Base-by-base conservation (phyloP, 2,888 invertebrate species). In the Amiota communis region DNA sequence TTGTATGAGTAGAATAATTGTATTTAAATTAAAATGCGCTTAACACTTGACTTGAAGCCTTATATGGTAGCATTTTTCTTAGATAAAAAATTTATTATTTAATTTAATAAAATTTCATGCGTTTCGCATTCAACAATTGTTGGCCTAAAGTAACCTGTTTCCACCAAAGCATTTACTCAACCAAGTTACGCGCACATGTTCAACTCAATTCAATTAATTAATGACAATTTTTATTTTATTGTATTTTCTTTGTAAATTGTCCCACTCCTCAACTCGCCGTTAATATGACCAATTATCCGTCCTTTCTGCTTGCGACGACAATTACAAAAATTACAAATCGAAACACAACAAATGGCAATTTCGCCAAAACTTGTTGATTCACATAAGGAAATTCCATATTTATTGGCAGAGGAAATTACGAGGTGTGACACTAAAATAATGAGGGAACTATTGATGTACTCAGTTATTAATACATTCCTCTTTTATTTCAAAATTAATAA, bases 341-440 rank as follows among this genome's bases (percentile, higher is more conserved):
- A 67, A 67, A 10, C 20, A n/a, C 46, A 67, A 15, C n/a, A 57
- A 57, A 57, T 51, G 49, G 49, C 49, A 49, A 67, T 49, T 67
- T 67, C n/a, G 51, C 56, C 63, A 64, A 23, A 73, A 49, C 61
- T 46, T 46, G 70, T 72, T 51, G 70, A 72, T 63, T 73, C 61
- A 56, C 61, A 56, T 77, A 67, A 76, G 78, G 76, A 84, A 86
- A 83, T 84, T 78, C 77, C 85, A 74, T 64, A 81, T 82, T 81
- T 77, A 77, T 23, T 10, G 48, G n/a, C 46, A 36, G 9, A 20
- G 6, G 17, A 23, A 46, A 64, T n/a, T 36, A 36, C 36, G 36
- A 36, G 36, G 36, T 36, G 36, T 6, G 36, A 6, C 8, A 4
- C 36, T 36, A 36, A 36, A 36, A 36, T 36, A 36, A 6, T 6